Base-by-base conservation (phyloP, 2,113 vertebrate genomes). In the Noctilio leporinus region DNA sequence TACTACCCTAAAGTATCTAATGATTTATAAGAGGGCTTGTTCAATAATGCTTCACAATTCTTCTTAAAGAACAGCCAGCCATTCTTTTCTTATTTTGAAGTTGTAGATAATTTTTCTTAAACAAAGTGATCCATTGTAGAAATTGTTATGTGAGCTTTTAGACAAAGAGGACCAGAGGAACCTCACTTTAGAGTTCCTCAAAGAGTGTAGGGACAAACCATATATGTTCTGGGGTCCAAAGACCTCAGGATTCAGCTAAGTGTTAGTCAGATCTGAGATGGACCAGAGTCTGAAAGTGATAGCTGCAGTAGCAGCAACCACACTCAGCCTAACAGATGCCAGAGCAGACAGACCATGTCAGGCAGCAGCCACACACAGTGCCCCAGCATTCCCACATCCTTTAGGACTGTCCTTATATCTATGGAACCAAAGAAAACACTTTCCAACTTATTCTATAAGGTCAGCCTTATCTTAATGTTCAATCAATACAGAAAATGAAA, bases 11-110 rank as follows among this genome's bases (percentile, higher is more conserved):
- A 12, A 28, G 30, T 33, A 38, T 59, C 38, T 47, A 51, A 49
- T 93, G 19, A 72, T 26, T 22, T 12, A 1, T 73, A 51, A 90
- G 38, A 72, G 26, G 2, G 30, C 8, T 73, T 59, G 7, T 92
- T 83, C 1, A 0, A 15, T 40, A 6, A 67, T 47, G 1, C 0
- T 40, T 35, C 20, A 73, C 38, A 38, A 22, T 83, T n/a, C 49
- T 72, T 72, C 91, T 43, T 33, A 82, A 95, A 86, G 38, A 53
- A 24, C 15, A 73, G 40, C 3, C 26, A 72, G 28, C 35, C 40
- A 67, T 5, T 19, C 75, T 94, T 92, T 82, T 57, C 40, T 87
- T 93, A n/a, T 84, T 93, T 93, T 35, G 59, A 87, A 86, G 59
- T 67, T 65, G 24, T 90, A 19, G 30, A 45, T 82, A 82, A 47